phyloP scores from a whole-genome alignment of 1,140 invertebrate species.

The Atta cephalotes region DNA sequence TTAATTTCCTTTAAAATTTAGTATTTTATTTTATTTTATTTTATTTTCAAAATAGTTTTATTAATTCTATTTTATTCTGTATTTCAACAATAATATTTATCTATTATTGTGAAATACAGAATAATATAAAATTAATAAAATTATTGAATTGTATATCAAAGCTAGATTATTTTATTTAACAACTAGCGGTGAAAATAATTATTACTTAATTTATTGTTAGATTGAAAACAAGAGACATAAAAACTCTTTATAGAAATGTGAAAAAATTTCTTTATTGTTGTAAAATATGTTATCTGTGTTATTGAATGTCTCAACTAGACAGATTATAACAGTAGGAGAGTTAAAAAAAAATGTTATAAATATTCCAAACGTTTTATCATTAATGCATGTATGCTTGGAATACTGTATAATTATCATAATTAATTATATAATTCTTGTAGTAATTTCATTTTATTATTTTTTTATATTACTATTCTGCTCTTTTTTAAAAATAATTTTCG shows the following conservation, averaged over 20 bases:
- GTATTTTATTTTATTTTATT: not conserved
- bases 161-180: not conserved
- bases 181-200: not conserved
- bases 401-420: not conserved
- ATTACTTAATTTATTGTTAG: not conserved
- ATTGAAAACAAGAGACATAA: not conserved
- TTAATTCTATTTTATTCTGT: not conserved
- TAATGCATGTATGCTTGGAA: not conserved
- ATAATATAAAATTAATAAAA: too few species aligned
- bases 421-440: not conserved
- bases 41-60: too few species aligned
- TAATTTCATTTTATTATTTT: not conserved
- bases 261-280: not conserved
- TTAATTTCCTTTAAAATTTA: not conserved
- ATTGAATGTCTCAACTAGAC: too few species aligned
- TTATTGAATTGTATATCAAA: not conserved
- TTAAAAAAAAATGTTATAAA: not conserved
- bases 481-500: not conserved
- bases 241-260: not conserved
- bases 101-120: too few species aligned
- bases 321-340: too few species aligned
- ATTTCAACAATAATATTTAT: not conserved
- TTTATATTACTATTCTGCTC: not conserved
- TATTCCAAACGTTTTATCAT: not conserved
- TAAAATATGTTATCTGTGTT: not conserved